These are phyloP conservation scores for Hydractinia echinata DNA, from an alignment of 30 jellyfish, hydroid and myxozoan species.

Conservation along the genomic window DNA sequence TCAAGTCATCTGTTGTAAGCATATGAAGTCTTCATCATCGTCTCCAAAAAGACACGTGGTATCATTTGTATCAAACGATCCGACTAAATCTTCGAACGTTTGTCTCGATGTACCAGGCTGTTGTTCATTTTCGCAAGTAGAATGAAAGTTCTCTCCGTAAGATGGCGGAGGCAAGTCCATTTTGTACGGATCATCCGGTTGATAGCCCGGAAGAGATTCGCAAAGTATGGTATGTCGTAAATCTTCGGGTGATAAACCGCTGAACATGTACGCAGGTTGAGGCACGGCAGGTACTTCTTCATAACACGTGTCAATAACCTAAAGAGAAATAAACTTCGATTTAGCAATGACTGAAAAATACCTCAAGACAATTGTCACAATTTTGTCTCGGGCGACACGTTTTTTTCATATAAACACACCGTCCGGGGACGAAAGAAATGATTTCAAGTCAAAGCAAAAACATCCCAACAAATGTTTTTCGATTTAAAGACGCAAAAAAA, in stretches of 20 bases:
- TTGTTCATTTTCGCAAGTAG: slow-evolving; percentile 1
- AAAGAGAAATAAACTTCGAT: no score
- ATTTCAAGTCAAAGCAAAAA: no score
- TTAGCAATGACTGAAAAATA: no score
- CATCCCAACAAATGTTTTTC: no score
- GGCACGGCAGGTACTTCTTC: slow-evolving; percentile 98
- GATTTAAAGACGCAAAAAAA: no score
- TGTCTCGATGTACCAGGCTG: slow-evolving; percentile 36
- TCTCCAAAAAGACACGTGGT: slow-evolving; percentile 56
- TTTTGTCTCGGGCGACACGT: no score
- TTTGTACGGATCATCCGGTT: slow-evolving; percentile 88
- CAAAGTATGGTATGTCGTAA: slow-evolving; percentile 59
- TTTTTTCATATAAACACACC: no score
- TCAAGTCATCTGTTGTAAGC: slow-evolving; percentile 28
- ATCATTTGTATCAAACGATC: slow-evolving; percentile 44
- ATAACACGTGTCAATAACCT: slow-evolving; percentile 70
- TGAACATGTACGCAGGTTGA: slow-evolving; percentile 91
- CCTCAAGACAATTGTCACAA: no score
- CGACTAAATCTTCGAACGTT: slow-evolving; percentile 18
- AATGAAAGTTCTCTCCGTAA: slow-evolving; percentile 51
- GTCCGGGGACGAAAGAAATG: no score
- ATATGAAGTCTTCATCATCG: slow-evolving; percentile 28
- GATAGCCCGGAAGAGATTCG: slow-evolving; percentile 84
- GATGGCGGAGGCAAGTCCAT: slow-evolving; percentile 90
- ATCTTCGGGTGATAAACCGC: slow-evolving; percentile 74